These are phyloP conservation scores for Oryctolagus cuniculus DNA, from an alignment of 2,113 vertebrate genomes.

Conservation along the genomic window DNA sequence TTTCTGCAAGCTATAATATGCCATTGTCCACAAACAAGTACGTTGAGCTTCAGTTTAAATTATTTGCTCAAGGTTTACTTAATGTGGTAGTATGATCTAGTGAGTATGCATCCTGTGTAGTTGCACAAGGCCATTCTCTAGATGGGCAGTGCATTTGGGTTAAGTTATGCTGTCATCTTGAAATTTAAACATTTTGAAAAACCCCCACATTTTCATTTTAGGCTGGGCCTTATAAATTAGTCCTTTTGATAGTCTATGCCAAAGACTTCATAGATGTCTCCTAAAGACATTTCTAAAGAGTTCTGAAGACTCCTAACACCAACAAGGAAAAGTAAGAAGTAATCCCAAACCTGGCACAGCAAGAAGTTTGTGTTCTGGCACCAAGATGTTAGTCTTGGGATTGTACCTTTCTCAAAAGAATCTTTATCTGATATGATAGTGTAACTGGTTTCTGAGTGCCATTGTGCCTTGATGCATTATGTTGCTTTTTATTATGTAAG, in stretches of 20 bases:
- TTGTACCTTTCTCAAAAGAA: not conserved
- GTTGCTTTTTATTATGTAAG: not conserved
- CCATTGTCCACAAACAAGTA: not conserved
- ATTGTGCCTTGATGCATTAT: not conserved
- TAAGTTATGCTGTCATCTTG: not conserved
- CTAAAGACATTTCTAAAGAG: not conserved
- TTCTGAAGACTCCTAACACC: not conserved
- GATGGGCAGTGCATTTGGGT: not conserved
- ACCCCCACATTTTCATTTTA: not conserved
- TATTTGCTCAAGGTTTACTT: not conserved
- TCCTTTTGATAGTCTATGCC: not conserved
- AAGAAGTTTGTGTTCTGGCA: not conserved
- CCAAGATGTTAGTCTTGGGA: not conserved
- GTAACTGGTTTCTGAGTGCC: not conserved
- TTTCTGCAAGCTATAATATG: not conserved
- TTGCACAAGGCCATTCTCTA: not conserved
- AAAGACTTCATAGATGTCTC: not conserved
- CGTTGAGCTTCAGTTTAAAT: not conserved
- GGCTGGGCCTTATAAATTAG: not conserved
- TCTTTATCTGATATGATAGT: not conserved
- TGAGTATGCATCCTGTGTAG: not conserved
- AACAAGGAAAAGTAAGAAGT: not conserved
- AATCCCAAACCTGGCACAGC: not conserved
- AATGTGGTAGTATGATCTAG: not conserved
- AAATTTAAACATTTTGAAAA: slow-evolving; percentile 16